Percentiles rank a stretch among this genome's conserved stretches.
These are phyloP conservation scores for Drosophila novamexicana DNA, from an alignment of 1,140 invertebrate genomes.

Conservation along the genomic window DNA sequence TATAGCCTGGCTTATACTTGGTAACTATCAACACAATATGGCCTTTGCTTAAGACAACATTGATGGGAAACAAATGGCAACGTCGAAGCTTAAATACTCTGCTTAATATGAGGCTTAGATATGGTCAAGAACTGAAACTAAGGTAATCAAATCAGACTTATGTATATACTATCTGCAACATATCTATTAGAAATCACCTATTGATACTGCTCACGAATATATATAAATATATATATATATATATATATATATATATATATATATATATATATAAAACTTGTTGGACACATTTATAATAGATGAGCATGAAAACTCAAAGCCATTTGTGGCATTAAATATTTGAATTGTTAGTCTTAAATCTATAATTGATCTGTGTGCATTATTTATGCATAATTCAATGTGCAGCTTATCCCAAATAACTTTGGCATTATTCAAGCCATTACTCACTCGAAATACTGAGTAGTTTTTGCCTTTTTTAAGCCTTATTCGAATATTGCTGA, in stretches of 20 bases:
- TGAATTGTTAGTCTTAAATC: background rate
- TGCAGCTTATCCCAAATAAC: slow-evolving; percentile 5
- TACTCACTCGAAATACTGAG: slow-evolving; percentile 17
- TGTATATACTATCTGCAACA: too few species aligned
- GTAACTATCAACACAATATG: background rate
- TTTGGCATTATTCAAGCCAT: slow-evolving; percentile 12
- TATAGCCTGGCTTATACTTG: background rate
- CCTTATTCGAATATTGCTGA: slow-evolving; percentile 31
- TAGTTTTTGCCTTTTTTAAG: slow-evolving; percentile 20
- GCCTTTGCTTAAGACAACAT: background rate
- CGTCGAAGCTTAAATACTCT: too few species aligned
- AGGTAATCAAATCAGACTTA: too few species aligned
- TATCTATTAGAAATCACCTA: too few species aligned
- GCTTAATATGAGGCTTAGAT: too few species aligned
- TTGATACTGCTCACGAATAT: too few species aligned
- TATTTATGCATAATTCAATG: slow-evolving; percentile 7
- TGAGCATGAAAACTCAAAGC: too few species aligned
- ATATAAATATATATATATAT: too few species aligned
- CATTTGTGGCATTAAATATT: background rate
- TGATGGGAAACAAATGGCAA: background rate
- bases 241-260: too few species aligned
- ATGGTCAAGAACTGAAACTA: too few species aligned
- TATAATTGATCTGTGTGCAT: slow-evolving; percentile 14
- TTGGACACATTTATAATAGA: too few species aligned
- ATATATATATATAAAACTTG: too few species aligned